Base-by-base conservation (phyloP, 2,888 invertebrate genomes). In the Melanchra persicariae region DNA sequence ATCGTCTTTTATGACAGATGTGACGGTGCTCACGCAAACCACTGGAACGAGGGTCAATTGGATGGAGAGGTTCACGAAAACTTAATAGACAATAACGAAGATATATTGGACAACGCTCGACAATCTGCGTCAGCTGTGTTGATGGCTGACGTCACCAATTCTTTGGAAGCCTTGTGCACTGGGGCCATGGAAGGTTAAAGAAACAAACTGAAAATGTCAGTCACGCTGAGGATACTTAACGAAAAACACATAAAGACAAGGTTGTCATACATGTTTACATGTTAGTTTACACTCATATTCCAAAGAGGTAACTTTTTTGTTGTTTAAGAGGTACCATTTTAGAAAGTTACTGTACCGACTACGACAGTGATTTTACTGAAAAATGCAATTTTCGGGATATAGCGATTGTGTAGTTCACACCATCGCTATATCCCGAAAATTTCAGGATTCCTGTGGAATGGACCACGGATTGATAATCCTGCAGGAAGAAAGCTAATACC, bases 21-120 rank as follows among this genome's bases (percentile, higher is more conserved):
- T 89, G 93, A 89, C 87, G 79, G 77, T 74, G 76, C 88, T 89
- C 91, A 91, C 91, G 93, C 90, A 85, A 85, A 85, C 87, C 73
- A 75, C 77, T 84, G 79, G 85, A 92, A 93, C 86, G 86, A 88
- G 90, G 93, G 93, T 94, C 95, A 95, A 95, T 93, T 95, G 90
- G 84, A 86, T 86, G 87, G 87, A 90, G 90, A 92, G 90, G 90
- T 90, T 91, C 90, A 91, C 90, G 89, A 94, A 93, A 93, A 91
- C 90, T 89, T 91, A 92, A 93, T 91, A 89, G 91, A 89, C 90
- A 87, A 86, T 91, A 92, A 94, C 91, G 90, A 94, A 92, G 92
- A 91, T 86, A 89, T 91, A 93, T 93, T 91, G 88, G 79, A 81
- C 86, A 84, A 88, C 85, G 86, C 83, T 87, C 85, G 87, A 88